Conservation (phyloP, 2,113 vertebrate species). For the Lampris incognitus region DNA sequence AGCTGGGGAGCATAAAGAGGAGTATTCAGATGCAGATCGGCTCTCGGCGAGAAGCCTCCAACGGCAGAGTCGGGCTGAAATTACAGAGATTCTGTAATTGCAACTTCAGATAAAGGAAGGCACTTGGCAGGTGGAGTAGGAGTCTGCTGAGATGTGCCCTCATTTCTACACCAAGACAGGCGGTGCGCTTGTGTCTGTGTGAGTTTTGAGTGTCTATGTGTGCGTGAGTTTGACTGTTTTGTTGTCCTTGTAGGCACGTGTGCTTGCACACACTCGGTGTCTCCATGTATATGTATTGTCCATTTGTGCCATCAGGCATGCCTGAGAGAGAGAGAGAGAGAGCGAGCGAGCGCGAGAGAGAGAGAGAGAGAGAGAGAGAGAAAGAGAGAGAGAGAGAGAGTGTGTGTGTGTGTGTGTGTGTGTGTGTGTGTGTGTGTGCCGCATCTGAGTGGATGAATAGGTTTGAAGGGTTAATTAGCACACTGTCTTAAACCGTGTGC, state of each 20-base stretch:
- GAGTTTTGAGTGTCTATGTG: constrained; percentile 9
- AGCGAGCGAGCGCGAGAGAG: background rate
- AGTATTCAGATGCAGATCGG: constrained; percentile 50
- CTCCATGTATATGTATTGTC: background rate
- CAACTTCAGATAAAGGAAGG: constrained; percentile 71
- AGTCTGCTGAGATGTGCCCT: constrained; percentile 81
- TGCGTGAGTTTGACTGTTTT: background rate
- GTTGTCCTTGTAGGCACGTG: constrained; percentile 52
- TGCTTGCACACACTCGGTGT: constrained; percentile 40
- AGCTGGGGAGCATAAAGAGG: constrained; percentile 2
- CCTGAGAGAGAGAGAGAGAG: background rate
- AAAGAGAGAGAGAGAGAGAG: constrained; percentile 23
- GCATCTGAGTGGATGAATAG: constrained; percentile 25
- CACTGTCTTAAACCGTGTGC: constrained; percentile 76
- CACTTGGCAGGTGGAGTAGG: constrained; percentile 77
- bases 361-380: background rate
- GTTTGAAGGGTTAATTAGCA: constrained; percentile 79
- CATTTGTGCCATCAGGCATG: constrained; percentile 35
- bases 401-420: background rate
- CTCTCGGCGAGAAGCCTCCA: constrained; percentile 54
- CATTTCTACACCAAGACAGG: constrained; percentile 64
- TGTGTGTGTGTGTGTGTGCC: background rate
- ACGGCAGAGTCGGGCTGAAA: constrained; percentile 65
- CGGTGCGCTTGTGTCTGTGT: constrained; percentile 1
- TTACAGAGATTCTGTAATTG: constrained; percentile 78